Evolutionary conservation across 2,797 vertebrate species (phyloP), one percentile per base, ranked within the genome.

Genomic region (Scleropages formosus): DNA sequence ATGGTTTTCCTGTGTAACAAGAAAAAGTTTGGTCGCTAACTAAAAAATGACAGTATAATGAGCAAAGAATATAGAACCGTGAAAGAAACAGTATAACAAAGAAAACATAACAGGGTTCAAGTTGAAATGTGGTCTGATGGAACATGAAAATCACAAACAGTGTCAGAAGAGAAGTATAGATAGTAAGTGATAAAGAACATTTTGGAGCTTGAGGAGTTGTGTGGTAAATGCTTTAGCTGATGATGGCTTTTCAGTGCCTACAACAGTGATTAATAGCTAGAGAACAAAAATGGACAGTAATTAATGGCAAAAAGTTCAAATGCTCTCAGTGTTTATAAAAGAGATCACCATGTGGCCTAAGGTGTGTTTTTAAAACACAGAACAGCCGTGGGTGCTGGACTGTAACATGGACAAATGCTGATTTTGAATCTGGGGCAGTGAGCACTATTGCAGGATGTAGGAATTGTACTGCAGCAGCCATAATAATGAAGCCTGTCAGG

Each of bases 401-500:
- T 51, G 24, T 58, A 76, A 18, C 6, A 22, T 60, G 18, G 49
- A 18, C 64, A 68, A 60, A 60, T 13, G n/a, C 39, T 75, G 26
- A 39, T 61, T 69, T 69, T 67, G 65, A 58, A 49, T 69, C 20
- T 61, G 65, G 20, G 39, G 39, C 53, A 46, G 31, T 61, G 47
- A 47, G 56, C 39, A 16, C 1, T 58, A 53, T 22, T 49, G 73
- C 58, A 63, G 13, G 62, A 65, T 46, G 62, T 20, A 47, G 16
- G 75, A 51, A 66, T 46, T 46, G 65, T 26, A 4, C 46, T 59
- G 56, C 53, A 68, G 8, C 51, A 22, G n/a, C 39, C 74, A 61
- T 60, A 39, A 31, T 75, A 75, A 61, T 26, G 44, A 65, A 61
- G 53, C 22, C 22, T 74, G 73, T 64, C 73, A 56, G 61, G 47